These are phyloP conservation scores for Silvanus unidentatus DNA, from an alignment of 2,888 invertebrate species.

Conservation along the genomic window DNA sequence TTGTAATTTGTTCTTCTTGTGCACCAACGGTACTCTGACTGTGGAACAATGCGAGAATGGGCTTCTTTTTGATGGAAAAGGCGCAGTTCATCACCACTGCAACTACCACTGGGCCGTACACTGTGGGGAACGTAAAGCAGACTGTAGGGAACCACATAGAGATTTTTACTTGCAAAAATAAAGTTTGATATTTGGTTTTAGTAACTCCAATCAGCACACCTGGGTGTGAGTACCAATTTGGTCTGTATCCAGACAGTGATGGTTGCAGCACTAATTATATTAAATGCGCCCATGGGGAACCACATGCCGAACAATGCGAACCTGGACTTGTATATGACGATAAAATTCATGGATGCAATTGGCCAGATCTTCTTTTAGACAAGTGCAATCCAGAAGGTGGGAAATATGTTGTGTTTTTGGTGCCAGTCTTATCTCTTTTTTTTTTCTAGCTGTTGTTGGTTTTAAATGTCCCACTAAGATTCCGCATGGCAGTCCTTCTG, in stretches of 20 bases:
- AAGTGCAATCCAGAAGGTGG: conserved; percentile 85
- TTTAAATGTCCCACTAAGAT: conserved; percentile 88
- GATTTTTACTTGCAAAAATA: neutral
- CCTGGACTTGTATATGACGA: conserved; percentile 86
- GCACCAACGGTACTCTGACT: conserved; percentile 84
- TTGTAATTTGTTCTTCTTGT: conserved; percentile 86
- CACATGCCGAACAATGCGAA: conserved; percentile 74
- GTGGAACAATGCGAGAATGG: conserved; percentile 90
- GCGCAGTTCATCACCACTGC: conserved; percentile 85
- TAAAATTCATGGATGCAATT: conserved; percentile 83
- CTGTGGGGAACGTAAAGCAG: conserved; percentile 74
- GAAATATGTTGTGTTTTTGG: neutral
- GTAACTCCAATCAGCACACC: conserved; percentile 74
- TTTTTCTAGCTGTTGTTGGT: conserved; percentile 70
- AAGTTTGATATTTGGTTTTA: conserved; percentile 40
- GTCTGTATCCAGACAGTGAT: conserved; percentile 74
- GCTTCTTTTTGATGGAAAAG: conserved; percentile 83
- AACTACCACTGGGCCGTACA: conserved; percentile 91
- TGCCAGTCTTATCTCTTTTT: neutral
- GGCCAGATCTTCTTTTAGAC: conserved; percentile 85
- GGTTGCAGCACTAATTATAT: conserved; percentile 81
- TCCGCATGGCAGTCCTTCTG: conserved; percentile 71
- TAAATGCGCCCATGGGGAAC: conserved; percentile 79
- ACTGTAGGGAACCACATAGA: conserved; percentile 65
- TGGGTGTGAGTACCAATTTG: conserved; percentile 84